Evolutionary conservation across 1,140 invertebrate species (phyloP).

Genomic region (Parasteatoda tepidariorum): DNA sequence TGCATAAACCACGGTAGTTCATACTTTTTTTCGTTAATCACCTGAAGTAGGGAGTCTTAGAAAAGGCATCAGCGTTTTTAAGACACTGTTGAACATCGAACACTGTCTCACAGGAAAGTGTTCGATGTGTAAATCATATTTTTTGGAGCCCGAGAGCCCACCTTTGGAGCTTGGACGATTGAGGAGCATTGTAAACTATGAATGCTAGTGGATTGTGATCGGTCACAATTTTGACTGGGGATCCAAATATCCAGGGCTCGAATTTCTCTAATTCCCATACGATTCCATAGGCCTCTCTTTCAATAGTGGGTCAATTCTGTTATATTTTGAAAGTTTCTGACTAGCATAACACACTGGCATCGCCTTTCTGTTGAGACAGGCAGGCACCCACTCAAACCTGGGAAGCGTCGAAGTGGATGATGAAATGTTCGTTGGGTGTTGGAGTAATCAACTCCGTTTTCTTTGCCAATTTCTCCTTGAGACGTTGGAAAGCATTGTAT

Average conservation of each 20-base stretch:
- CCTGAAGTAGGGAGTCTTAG: too few species aligned
- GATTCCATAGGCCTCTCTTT: too few species aligned
- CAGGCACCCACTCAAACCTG: conserved; percentile 68
- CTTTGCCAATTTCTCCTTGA: neutral
- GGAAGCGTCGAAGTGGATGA: conserved; percentile 69
- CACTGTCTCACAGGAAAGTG: too few species aligned
- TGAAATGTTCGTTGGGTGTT: conserved; percentile 44
- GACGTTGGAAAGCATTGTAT: neutral
- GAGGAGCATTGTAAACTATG: neutral
- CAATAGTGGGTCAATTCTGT: neutral
- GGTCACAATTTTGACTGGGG: neutral
- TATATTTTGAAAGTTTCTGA: neutral
- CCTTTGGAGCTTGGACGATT: neutral
- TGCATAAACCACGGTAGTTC: too few species aligned
- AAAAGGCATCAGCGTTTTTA: too few species aligned
- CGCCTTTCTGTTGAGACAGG: conserved; percentile 66
- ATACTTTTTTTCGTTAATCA: too few species aligned
- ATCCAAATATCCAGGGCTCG: neutral
- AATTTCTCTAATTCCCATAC: neutral
- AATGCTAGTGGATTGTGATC: neutral
- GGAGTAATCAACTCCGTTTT: too few species aligned
- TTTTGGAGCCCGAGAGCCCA: neutral
- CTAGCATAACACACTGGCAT: conserved; percentile 63
- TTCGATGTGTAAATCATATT: too few species aligned
- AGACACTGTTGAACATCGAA: too few species aligned